Evolutionary conservation across 1,140 invertebrate genomes (phyloP).

Genomic region (Calliphora vicina): DNA sequence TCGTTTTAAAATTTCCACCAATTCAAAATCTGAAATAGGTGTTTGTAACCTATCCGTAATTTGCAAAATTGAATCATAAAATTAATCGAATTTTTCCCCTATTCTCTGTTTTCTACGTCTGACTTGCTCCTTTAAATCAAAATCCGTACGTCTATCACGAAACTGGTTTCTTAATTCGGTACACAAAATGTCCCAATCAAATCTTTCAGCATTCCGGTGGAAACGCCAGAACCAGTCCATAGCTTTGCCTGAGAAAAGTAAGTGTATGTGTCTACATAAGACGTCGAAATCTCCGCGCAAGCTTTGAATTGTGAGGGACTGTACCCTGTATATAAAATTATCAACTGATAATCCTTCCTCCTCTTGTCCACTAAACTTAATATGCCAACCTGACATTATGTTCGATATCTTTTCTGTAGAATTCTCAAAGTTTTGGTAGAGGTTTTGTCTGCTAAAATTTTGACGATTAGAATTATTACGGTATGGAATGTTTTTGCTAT

Average conservation of each 20-base stretch:
- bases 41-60: background rate
- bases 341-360: background rate
- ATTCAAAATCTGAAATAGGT: background rate
- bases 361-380: background rate
- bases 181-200: background rate
- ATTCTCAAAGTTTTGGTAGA: background rate
- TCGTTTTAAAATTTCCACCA: background rate
- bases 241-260: background rate
- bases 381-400: background rate
- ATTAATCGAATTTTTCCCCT: background rate
- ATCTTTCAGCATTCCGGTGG: background rate
- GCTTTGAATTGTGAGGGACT: background rate
- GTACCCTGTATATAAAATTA: background rate
- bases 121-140: background rate
- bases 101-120: background rate
- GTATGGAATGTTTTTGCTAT: background rate
- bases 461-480: background rate
- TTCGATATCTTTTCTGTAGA: background rate
- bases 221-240: background rate
- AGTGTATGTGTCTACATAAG: background rate
- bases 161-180: background rate
- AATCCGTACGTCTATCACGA: background rate
- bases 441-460: background rate
- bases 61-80: background rate
- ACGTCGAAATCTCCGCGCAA: background rate